Percentiles rank a stretch among this genome's conserved stretches.
These are phyloP conservation scores for Microctonus hyperodae DNA, from an alignment of 2,888 invertebrate species.

Conservation along the genomic window DNA sequence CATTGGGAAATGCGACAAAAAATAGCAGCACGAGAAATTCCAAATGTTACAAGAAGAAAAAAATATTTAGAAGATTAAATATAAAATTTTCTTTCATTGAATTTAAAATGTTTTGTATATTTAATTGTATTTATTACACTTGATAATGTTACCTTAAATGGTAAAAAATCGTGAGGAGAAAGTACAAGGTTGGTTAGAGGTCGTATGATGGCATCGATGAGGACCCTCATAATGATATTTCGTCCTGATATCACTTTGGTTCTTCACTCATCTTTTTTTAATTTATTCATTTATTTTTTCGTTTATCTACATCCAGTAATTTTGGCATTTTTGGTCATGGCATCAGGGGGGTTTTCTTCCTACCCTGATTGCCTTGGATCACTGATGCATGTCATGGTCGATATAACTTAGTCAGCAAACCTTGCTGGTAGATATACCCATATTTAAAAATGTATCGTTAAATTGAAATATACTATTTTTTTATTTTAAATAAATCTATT, in stretches of 20 bases:
- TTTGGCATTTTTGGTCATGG: conserved; percentile 51
- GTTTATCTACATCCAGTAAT: too few relatives aligned
- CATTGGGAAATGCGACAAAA: neutral
- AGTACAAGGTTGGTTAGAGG: conserved; percentile 34
- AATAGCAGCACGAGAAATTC: neutral
- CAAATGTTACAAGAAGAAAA: neutral
- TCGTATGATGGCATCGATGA: conserved; percentile 26
- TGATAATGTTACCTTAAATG: conserved; percentile 29
- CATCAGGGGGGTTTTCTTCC: conserved; percentile 35
- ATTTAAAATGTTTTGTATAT: neutral
- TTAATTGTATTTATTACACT: neutral
- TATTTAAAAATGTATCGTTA: conserved; percentile 31
- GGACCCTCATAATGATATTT: neutral
- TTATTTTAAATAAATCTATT: conserved; percentile 26
- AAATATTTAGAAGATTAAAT: neutral
- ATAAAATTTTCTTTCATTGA: conserved; percentile 8
- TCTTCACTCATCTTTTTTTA: neutral
- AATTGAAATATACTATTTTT: conserved; percentile 33
- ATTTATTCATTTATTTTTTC: conserved; percentile 7
- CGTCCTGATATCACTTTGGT: neutral
- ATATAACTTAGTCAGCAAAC: conserved; percentile 42
- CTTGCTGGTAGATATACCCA: neutral
- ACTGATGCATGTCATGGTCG: conserved; percentile 56
- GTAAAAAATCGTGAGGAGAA: conserved; percentile 33
- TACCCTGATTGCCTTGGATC: conserved; percentile 56